These are phyloP conservation scores for Epistrophella euchroma DNA, from an alignment of 2,888 invertebrate genomes.

Conservation along the genomic window DNA sequence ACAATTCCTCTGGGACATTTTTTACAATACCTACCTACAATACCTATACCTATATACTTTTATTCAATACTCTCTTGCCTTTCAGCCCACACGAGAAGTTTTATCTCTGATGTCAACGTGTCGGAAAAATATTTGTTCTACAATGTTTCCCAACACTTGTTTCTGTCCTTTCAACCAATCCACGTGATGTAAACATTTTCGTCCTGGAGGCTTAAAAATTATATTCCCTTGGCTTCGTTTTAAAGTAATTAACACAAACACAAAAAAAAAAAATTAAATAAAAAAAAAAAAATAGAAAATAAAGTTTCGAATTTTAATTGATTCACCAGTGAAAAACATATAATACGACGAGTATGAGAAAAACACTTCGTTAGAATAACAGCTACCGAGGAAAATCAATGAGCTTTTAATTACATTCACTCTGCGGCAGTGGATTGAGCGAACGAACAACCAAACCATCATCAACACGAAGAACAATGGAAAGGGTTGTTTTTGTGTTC, in stretches of 20 bases:
- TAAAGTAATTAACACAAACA: conserved; percentile 6
- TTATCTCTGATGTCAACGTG: conserved; percentile 7
- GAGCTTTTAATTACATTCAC: conserved; percentile 24
- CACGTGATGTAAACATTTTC: conserved; percentile 16
- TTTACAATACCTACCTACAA: not conserved
- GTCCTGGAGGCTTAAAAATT: conserved; percentile 19
- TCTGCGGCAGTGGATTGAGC: not conserved
- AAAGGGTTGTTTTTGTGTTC: not conserved
- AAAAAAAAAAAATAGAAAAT: conserved; percentile 9
- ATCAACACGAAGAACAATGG: not conserved
- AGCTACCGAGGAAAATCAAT: conserved; percentile 22
- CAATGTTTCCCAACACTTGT: conserved; percentile 13
- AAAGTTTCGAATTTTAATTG: conserved; percentile 16
- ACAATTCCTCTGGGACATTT: not conserved
- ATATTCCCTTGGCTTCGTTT: conserved; percentile 18
- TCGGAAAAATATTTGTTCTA: conserved; percentile 10
- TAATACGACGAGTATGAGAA: conserved; percentile 14
- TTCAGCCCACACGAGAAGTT: not conserved
- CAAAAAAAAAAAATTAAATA: conserved; percentile 7
- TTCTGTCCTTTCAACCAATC: conserved; percentile 3
- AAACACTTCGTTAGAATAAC: conserved; percentile 24
- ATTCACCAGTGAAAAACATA: conserved; percentile 17
- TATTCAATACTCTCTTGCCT: not conserved
- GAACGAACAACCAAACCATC: conserved; percentile 1
- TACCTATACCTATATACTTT: too few species aligned